Conservation (phyloP, 1,140 invertebrate species). For the Aphelenchoides besseyi region DNA sequence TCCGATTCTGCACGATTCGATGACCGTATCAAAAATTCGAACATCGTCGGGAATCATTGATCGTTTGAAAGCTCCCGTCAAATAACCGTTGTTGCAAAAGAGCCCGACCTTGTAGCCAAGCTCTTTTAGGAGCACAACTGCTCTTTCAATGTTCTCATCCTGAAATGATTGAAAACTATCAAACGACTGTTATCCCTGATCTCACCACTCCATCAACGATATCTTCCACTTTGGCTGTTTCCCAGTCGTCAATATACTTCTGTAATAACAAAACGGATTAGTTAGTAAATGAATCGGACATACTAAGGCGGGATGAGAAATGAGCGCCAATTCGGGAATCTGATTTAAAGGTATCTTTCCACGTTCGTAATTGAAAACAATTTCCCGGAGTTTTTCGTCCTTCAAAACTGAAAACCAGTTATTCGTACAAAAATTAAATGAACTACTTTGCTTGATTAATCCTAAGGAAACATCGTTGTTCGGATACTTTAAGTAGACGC, state of each 20-base stretch:
- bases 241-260: not conserved
- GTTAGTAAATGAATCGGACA: not conserved
- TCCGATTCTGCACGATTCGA: not conserved
- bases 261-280: not conserved
- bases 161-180: not conserved
- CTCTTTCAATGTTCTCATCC: not conserved
- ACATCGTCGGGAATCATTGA: not conserved
- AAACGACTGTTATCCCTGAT: not conserved
- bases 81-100: conserved; percentile 1
- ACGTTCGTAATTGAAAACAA: not conserved
- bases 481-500: not conserved
- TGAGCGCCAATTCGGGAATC: not conserved
- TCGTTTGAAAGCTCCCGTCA: not conserved
- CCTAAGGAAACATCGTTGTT: not conserved
- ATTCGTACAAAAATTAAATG: not conserved
- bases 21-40: not conserved
- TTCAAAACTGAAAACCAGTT: not conserved
- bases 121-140: not conserved
- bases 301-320: not conserved
- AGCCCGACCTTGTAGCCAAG: not conserved
- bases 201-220: not conserved
- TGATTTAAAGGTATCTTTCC: not conserved
- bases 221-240: not conserved
- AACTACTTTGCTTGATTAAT: not conserved
- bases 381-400: not conserved